Base-by-base conservation (phyloP, 2,797 vertebrate species). In the Sebastes iracundus region DNA sequence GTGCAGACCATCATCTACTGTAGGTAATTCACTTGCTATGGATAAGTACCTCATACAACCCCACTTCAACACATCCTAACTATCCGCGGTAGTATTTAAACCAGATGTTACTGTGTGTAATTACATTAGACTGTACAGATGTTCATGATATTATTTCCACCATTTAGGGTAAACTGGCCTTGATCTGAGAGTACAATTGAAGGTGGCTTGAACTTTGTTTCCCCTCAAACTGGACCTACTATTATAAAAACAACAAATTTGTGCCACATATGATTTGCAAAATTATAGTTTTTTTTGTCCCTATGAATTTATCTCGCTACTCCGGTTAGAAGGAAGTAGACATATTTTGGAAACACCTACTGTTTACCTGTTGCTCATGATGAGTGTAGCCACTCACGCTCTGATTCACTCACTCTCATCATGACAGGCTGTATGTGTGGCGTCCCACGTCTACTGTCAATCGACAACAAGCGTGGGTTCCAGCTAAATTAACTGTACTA, bases 401-500 rank as follows among this genome's bases (percentile, higher is more conserved):
- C 62, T 70, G 85, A 87, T 63, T 81, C 65, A 82, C 61, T 63
- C 73, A 10, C 72, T 62, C 72, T 64, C 7, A 35, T 16, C 56
- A 13, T 64, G 76, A 75, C 79, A 28, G 2, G 23, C 62, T 58
- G 75, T 72, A 81, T 25, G 79, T 77, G 82, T 64, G 68, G 68
- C n/a, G 8, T 79, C 81, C 75, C 72, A 81, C 81, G 6, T 72
- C 70, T 25, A 23, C 79, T 13, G 79, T 64, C 52, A 10, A 6
- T 2, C 33, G 55, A 60, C 77, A 58, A 35, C 72, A 53, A 55
- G 70, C 30, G 70, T 82, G 84, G 80, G 87, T 75, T 80, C 42
- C 18, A 1, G 86, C 58, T 38, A 64, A 68, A 80, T 81, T 10
- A 74, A 71, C 66, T 2, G 75, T 2, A 30, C 82, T 72, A 75